These are phyloP conservation scores for Drosophila orena DNA, from an alignment of 1,140 invertebrate species.

Conservation along the genomic window DNA sequence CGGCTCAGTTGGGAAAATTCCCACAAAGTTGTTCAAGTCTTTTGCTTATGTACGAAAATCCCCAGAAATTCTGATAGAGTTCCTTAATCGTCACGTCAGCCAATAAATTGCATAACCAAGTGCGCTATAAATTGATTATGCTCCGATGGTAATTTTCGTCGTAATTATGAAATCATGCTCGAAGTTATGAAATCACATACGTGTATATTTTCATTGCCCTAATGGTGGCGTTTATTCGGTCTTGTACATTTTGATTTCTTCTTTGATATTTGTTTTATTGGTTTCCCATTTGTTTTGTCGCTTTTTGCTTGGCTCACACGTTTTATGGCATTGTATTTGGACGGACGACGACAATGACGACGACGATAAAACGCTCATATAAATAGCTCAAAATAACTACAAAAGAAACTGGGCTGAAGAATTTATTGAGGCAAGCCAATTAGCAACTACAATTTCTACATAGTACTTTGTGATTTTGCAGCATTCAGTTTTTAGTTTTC, in stretches of 20 bases:
- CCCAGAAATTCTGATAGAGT: background rate
- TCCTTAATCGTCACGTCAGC: slow-evolving; percentile 10
- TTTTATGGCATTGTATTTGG: slow-evolving; percentile 55
- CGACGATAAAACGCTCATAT: slow-evolving; percentile 56
- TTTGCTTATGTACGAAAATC: background rate
- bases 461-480: slow-evolving; percentile 20
- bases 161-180: slow-evolving; percentile 37
- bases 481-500: slow-evolving; percentile 4
- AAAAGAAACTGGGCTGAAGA: slow-evolving; percentile 27
- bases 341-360: slow-evolving; percentile 21
- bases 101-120: slow-evolving; percentile 24
- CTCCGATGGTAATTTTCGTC: slow-evolving; percentile 12
- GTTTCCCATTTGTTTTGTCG: slow-evolving; percentile 59
- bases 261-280: slow-evolving; percentile 75
- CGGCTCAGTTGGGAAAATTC: no score
- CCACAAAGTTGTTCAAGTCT: background rate
- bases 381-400: slow-evolving; percentile 25
- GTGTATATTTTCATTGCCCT: slow-evolving; percentile 57
- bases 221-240: slow-evolving; percentile 14
- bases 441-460: slow-evolving; percentile 33
- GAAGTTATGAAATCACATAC: slow-evolving; percentile 30
- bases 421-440: slow-evolving; percentile 51
- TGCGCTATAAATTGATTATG: slow-evolving; percentile 28
- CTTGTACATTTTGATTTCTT: slow-evolving; percentile 49
- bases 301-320: slow-evolving; percentile 23